Base-by-base conservation (phyloP, 2,797 vertebrate genomes). In the Lateolabrax maculatus region DNA sequence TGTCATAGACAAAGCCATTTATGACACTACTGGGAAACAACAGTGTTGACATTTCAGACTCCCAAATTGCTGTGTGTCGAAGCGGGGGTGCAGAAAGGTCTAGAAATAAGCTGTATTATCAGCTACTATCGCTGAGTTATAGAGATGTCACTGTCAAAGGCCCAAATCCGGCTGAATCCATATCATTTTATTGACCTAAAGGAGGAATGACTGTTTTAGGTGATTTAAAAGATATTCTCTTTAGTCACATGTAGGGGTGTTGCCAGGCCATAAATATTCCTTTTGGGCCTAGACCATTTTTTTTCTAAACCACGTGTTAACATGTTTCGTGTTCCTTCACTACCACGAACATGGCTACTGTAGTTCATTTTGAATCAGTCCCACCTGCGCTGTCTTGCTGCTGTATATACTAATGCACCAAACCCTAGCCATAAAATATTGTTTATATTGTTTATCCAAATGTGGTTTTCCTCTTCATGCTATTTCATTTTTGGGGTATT, bases 21-120 rank as follows among this genome's bases (percentile, higher is more conserved):
- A 46, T 41, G 53, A 57, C 80, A 77, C 64, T 6, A 31, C 56
- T 39, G 37, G 57, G 27, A 81, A 83, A 89, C 67, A 77, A 77
- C 52, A n/a, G 52, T 48, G 69, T 72, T 85, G 83, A 80, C 80
- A 87, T 85, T 83, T 89, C 44, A 36, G 13, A 76, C 21, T 72
- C 51, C 7, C 56, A 73, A 73, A 86, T 67, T 74, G 67, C 67
- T 72, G 39, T 6, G 16, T 65, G 79, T 68, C 0, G 8, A 36
- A 34, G 52, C 6, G 1, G 18, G 55, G n/a, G 53, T 12, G 31
- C 31, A 57, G 25, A 69, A 27, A 75, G 57, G 44, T 49, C 27
- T 62, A 43, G 60, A 69, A 72, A 73, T 31, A n/a, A 80, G 29
- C 18, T 21, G 63, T 43, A 37, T 57, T 44, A 71, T 79, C 36